These are phyloP conservation scores for Podarcis muralis DNA, from an alignment of 2,113 vertebrate genomes.

Conservation along the genomic window DNA sequence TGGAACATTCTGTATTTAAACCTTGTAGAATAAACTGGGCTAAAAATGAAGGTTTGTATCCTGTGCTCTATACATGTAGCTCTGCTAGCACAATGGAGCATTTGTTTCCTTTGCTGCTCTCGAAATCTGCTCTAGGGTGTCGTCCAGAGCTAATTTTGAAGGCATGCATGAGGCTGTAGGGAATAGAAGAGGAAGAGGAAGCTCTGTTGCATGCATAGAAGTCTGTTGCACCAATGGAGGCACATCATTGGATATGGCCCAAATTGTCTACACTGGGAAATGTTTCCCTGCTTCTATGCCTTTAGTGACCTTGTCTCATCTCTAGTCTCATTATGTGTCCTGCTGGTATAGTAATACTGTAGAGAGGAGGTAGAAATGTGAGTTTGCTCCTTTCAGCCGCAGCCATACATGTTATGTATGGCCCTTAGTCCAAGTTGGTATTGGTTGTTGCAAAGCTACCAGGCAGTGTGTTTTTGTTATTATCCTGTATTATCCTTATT, in stretches of 20 bases:
- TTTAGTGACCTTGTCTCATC: neutral
- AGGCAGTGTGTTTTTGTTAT: neutral
- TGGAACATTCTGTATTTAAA: neutral
- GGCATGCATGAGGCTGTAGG: too few relatives aligned
- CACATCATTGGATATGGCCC: too few relatives aligned
- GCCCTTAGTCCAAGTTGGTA: neutral
- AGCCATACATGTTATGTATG: neutral
- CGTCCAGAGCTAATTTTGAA: too few relatives aligned
- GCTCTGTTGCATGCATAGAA: too few relatives aligned
- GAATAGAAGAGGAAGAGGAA: too few relatives aligned
- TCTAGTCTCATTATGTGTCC: neutral
- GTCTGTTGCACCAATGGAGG: too few relatives aligned
- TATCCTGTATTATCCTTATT: neutral
- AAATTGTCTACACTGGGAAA: neutral
- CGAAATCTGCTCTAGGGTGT: too few relatives aligned
- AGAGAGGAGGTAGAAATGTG: neutral
- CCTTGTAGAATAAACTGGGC: neutral
- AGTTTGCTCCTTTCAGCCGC: neutral
- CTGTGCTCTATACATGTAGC: neutral
- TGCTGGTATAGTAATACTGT: neutral
- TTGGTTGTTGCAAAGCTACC: neutral
- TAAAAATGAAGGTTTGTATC: neutral
- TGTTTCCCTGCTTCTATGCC: neutral
- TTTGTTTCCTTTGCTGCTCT: too few relatives aligned
- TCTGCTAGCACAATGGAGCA: too few relatives aligned